phyloP scores from a whole-genome alignment of 2,797 vertebrate genomes.

The Orientallactaga sibirica region DNA sequence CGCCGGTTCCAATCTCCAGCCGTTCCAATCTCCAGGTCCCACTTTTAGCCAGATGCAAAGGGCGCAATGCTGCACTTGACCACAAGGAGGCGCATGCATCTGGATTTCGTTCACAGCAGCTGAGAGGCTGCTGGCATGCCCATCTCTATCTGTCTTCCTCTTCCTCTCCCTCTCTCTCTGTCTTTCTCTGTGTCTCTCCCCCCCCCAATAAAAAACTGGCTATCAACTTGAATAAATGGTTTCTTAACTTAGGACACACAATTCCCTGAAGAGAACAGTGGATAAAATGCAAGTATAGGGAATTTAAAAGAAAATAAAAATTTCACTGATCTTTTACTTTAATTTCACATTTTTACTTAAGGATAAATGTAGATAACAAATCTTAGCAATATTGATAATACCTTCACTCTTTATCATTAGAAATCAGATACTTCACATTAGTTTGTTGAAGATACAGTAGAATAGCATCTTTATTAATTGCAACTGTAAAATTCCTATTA shows the following conservation, averaged over 20 bases:
- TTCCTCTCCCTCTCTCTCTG: too few relatives aligned
- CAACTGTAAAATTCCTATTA: not conserved
- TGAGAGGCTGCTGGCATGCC: too few relatives aligned
- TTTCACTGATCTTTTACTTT: not conserved
- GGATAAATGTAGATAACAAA: not conserved
- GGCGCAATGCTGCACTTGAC: too few relatives aligned
- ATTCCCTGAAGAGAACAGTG: not conserved
- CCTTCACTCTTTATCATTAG: not conserved
- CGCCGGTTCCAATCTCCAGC: too few relatives aligned
- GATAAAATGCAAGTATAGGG: not conserved
- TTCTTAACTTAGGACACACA: not conserved
- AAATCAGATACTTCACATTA: not conserved
- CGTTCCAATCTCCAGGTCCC: too few relatives aligned
- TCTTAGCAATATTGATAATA: too few relatives aligned
- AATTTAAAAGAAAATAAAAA: not conserved
- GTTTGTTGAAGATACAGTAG: not conserved
- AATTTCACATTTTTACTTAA: not conserved
- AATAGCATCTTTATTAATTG: not conserved
- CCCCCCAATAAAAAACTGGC: not conserved
- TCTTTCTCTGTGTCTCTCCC: too few relatives aligned
- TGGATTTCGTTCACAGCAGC: too few relatives aligned
- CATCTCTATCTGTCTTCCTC: too few relatives aligned
- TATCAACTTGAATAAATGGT: not conserved
- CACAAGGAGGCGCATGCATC: too few relatives aligned
- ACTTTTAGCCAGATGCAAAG: too few relatives aligned